Conservation (phyloP, 2,888 invertebrate species). For the Hirudinaria manillensis region DNA sequence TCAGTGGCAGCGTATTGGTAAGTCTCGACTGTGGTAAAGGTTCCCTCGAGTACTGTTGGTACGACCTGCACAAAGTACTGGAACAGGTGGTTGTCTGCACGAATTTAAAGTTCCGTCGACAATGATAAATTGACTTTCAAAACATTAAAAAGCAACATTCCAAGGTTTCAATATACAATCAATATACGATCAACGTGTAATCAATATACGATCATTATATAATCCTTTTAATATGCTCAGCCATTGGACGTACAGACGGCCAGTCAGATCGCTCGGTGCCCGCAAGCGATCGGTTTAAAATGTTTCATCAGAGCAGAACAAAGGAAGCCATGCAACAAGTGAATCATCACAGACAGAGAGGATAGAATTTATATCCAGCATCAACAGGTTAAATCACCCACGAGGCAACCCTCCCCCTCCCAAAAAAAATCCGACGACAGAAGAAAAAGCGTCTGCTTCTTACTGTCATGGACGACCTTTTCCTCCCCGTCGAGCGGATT, state of each 20-base stretch:
- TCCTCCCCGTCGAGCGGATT: conserved; percentile 94
- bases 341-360: too few relatives aligned
- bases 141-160: background rate
- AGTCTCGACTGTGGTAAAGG: conserved; percentile 55
- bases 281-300: background rate
- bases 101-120: too few relatives aligned
- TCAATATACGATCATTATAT: too few relatives aligned
- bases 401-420: too few relatives aligned
- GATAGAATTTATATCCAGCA: too few relatives aligned
- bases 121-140: too few relatives aligned
- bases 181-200: background rate
- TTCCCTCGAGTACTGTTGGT: conserved; percentile 63
- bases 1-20: conserved; percentile 93
- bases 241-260: background rate
- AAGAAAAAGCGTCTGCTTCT: conserved; percentile 42
- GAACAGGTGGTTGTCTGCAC: conserved; percentile 69
- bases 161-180: background rate
- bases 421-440: background rate
- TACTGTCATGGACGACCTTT: conserved; percentile 67
- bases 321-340: too few relatives aligned
- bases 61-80: conserved; percentile 94
- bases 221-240: background rate
- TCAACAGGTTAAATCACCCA: too few relatives aligned
- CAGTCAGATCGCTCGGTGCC: background rate
- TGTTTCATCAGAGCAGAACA: background rate